Percentiles rank a stretch among this genome's conserved stretches.
These are phyloP conservation scores for Shargacucullia verbasci DNA, from an alignment of 2,888 invertebrate species.

Conservation along the genomic window DNA sequence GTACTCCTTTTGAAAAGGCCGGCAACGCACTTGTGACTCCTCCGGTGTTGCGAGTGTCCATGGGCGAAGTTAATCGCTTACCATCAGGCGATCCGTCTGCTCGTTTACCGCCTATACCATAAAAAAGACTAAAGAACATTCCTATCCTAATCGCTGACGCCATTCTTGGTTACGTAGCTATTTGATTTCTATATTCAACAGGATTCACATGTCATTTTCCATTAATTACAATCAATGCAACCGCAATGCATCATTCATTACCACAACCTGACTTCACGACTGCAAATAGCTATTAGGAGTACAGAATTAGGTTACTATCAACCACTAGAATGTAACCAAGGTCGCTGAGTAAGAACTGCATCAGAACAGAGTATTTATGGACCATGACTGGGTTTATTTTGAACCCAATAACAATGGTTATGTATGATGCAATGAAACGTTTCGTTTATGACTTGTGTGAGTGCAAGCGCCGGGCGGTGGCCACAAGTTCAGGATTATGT, in stretches of 20 bases:
- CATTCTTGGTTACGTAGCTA: no score
- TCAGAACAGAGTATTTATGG: conserved; percentile 38
- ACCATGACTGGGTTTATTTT: conserved; percentile 37
- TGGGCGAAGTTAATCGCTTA: no score
- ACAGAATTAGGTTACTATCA: conserved; percentile 26
- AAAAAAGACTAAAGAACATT: no score
- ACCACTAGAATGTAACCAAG: conserved; percentile 33
- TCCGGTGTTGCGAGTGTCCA: no score
- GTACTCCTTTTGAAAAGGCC: no score
- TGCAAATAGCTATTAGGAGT: not conserved
- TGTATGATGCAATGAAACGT: conserved; percentile 47
- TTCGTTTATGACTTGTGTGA: conserved; percentile 41
- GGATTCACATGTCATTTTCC: not conserved
- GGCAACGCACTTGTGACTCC: no score
- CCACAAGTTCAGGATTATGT: conserved; percentile 13
- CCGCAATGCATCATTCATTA: conserved; percentile 6
- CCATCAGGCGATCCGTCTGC: no score
- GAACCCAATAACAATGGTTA: conserved; percentile 32
- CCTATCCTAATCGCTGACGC: no score
- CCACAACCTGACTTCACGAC: not conserved
- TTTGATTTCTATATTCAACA: no score
- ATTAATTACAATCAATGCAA: not conserved
- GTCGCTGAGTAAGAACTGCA: conserved; percentile 39
- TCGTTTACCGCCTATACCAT: no score
- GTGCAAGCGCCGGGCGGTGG: conserved; percentile 20